These are phyloP conservation scores for Escarpia spicata DNA, from an alignment of 2,888 invertebrate genomes.

Conservation along the genomic window DNA sequence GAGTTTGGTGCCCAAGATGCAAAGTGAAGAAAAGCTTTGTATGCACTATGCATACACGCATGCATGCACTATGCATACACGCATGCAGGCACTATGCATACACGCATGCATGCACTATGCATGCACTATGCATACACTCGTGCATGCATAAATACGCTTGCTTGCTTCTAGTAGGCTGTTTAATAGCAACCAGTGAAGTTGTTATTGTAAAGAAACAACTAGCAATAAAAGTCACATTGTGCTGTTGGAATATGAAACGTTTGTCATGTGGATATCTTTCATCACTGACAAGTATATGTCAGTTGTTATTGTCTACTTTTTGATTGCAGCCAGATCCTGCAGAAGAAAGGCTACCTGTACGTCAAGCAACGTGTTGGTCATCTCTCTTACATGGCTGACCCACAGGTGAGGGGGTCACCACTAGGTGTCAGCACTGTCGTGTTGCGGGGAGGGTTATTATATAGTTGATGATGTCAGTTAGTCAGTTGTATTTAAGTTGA, in stretches of 20 bases:
- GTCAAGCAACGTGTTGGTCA: constrained; percentile 91
- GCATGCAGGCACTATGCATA: no score
- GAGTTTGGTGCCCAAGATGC: no score
- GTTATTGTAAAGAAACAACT: not conserved
- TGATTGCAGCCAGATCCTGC: constrained; percentile 50
- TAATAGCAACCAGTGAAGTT: not conserved
- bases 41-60: no score
- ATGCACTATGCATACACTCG: no score
- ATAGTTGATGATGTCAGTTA: not conserved
- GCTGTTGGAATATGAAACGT: no score
- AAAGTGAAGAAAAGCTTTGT: no score
- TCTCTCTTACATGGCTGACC: constrained; percentile 86
- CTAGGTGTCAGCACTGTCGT: not conserved
- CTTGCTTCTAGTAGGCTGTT: not conserved
- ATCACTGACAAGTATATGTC: not conserved
- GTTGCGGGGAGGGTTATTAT: not conserved
- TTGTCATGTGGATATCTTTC: no score
- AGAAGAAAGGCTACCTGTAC: constrained; percentile 70
- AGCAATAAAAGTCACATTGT: no score
- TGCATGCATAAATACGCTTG: no score
- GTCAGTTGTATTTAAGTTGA: not conserved
- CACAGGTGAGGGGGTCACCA: constrained; percentile 64
- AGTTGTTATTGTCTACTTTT: not conserved
- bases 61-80: no score
- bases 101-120: no score